A percentile compares a stretch with the other conserved stretches of the same genome.
Evolutionary conservation across 1,140 invertebrate species (phyloP).

Genomic region (Sycophaga agraensis): DNA sequence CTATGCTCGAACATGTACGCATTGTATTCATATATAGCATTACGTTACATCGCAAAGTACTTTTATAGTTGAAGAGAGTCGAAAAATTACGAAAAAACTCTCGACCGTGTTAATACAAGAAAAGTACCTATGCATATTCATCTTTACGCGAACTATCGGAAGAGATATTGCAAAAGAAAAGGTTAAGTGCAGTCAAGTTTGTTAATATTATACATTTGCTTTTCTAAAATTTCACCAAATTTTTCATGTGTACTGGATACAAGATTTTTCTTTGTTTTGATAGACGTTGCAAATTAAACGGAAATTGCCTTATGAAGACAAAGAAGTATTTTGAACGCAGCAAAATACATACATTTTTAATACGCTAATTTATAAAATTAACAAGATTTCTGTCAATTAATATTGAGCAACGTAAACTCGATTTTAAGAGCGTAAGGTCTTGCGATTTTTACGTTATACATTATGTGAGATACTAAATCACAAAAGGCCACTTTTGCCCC

Average conservation of each 20-base stretch:
- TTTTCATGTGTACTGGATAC: too few relatives aligned
- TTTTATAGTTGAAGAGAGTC: slow-evolving; percentile 9
- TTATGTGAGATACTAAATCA: slow-evolving; percentile 6
- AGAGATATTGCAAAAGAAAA: not conserved
- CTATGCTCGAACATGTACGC: not conserved
- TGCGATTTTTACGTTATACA: slow-evolving; percentile 16
- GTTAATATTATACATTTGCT: slow-evolving; percentile 16
- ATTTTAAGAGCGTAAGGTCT: not conserved
- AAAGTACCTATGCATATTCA: slow-evolving; percentile 16
- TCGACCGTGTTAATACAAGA: slow-evolving; percentile 1
- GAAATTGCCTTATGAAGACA: too few relatives aligned
- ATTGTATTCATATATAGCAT: slow-evolving; percentile 17
- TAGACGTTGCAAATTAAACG: too few relatives aligned
- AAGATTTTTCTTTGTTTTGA: too few relatives aligned
- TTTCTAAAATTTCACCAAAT: not conserved
- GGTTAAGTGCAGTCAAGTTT: slow-evolving; percentile 3
- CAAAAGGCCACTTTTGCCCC: slow-evolving; percentile 17
- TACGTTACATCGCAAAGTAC: slow-evolving; percentile 6
- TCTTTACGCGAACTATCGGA: not conserved
- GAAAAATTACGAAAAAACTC: slow-evolving; percentile 9
- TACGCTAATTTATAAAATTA: slow-evolving; percentile 9
- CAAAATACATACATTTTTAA: too few relatives aligned
- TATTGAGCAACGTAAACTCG: not conserved
- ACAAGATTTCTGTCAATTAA: slow-evolving; percentile 1
- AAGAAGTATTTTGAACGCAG: too few relatives aligned